Evolutionary conservation across 92 coral and sea anemone species (phyloP), one percentile per base, ranked within the genome.

Genomic region (Paragorgia papillata): DNA sequence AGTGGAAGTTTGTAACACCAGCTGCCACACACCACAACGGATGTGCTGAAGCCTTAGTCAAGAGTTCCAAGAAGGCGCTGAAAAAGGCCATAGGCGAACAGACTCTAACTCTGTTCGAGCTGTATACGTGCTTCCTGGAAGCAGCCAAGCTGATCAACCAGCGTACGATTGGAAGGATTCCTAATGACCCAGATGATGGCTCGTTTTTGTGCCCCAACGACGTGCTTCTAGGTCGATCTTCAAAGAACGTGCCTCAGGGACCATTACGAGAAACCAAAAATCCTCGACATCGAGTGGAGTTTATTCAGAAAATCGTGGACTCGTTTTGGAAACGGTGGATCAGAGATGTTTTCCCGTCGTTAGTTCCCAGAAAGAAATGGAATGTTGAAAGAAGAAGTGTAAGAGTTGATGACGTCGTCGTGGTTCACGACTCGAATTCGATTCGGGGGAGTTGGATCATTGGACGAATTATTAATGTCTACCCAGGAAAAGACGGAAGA

Each of bases 271-370:
- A 82, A 20, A 89, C 93, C 0, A 80, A 69, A 57, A 79, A 89
- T 40, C 89, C 87, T 37, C 64, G 80, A 31, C 84, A 79, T 43
- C 69, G 85, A 60, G 87, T 85, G 17, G 87, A 88, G 32, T 88
- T 85, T 60, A 81, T 84, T 14, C 82, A 81, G 66, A 84, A 53
- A 68, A 80, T 84, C 14, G 81, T 80, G 7, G 83, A 87, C 39
- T 84, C 86, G 37, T 84, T 84, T 67, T 89, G 92, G 93, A 75
- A 58, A 15, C 73, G 84, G 14, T 86, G 90, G 88, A 79, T 56
- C 9, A 63, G 88, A 66, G 90, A 89, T 67, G 84, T 84, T 10
- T 88, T 84, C 81, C 86, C 86, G 2, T 44, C 79, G 18, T 61
- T 85, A 65, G 67, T 88, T 7, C 85, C 85, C 4, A 46, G 82